phyloP scores from a whole-genome alignment of 2,113 vertebrate genomes.

The Pelecanoides urinatrix region DNA sequence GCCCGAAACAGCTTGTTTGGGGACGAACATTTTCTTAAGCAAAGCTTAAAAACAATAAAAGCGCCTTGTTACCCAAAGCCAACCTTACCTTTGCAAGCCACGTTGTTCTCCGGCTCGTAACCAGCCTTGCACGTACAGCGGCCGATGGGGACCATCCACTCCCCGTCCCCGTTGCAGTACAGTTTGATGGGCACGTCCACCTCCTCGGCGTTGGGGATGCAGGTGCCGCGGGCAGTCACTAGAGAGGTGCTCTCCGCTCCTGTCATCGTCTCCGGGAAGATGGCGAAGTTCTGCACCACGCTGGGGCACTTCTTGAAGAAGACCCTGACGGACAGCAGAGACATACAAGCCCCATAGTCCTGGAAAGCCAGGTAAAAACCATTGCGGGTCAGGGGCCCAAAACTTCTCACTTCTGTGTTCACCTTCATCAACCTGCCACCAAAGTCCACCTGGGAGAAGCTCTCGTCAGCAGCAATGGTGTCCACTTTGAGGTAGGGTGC shows the following conservation, averaged over 20 bases:
- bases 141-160: slow-evolving; percentile 99
- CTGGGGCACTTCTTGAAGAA: slow-evolving; percentile 99
- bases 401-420: slow-evolving; percentile 96
- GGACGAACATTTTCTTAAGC: not conserved
- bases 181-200: slow-evolving; percentile 97
- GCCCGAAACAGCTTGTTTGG: not conserved
- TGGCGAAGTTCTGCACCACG: slow-evolving; percentile 95
- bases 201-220: slow-evolving; percentile 95
- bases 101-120: slow-evolving; percentile 92
- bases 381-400: slow-evolving; percentile 91
- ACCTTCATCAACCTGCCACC: slow-evolving; percentile 98
- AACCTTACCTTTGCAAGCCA: slow-evolving; percentile 89
- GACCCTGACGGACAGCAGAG: slow-evolving; percentile 94
- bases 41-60: not conserved
- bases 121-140: slow-evolving; percentile 97
- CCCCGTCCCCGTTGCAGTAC: slow-evolving; percentile 97
- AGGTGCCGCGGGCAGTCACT: slow-evolving; percentile 92
- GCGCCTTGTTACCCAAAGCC: not conserved
- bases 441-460: slow-evolving; percentile 99
- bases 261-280: slow-evolving; percentile 97
- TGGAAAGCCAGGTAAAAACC: slow-evolving; percentile 99
- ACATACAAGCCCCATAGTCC: slow-evolving; percentile 99
- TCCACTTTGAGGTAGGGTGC: slow-evolving; percentile 98
- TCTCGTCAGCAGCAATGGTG: slow-evolving; percentile 98
- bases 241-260: slow-evolving; percentile 97